Conservation (phyloP, 2,888 invertebrate genomes). For the Lochmaea capreae region DNA sequence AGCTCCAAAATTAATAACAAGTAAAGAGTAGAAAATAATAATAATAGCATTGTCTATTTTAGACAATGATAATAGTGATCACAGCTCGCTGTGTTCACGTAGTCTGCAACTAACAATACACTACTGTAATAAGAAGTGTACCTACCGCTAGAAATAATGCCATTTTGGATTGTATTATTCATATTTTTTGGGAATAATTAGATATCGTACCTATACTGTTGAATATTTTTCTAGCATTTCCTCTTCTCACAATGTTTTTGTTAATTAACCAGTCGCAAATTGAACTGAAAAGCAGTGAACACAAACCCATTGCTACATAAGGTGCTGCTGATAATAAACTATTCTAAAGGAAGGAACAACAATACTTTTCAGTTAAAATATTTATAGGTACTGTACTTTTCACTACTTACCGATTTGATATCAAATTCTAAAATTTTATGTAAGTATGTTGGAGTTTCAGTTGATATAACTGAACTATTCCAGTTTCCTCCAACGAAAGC, state of each 20-base stretch:
- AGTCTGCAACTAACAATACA: too few species aligned
- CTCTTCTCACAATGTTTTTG: slow-evolving; percentile 56
- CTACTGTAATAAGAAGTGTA: too few species aligned
- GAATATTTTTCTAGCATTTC: slow-evolving; percentile 69
- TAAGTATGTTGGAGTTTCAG: slow-evolving; percentile 86
- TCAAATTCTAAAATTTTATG: slow-evolving; percentile 77
- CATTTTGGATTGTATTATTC: neutral
- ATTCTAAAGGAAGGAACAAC: slow-evolving; percentile 67
- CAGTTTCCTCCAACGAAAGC: slow-evolving; percentile 82
- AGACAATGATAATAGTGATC: too few species aligned
- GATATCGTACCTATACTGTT: slow-evolving; percentile 66
- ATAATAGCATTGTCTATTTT: too few species aligned
- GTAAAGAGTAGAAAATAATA: too few species aligned
- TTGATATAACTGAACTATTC: slow-evolving; percentile 86
- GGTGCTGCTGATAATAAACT: slow-evolving; percentile 78
- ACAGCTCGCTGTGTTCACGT: too few species aligned
- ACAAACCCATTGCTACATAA: slow-evolving; percentile 78
- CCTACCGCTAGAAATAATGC: too few species aligned
- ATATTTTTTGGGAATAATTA: neutral
- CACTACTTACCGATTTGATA: slow-evolving; percentile 72
- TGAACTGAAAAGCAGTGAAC: slow-evolving; percentile 77
- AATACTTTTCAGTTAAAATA: neutral
- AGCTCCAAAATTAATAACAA: too few species aligned
- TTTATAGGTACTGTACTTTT: neutral
- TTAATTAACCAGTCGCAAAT: slow-evolving; percentile 73